Evolutionary conservation across 2,888 invertebrate species (phyloP), one percentile per base, ranked within the genome.

Genomic region (Fragum sueziense): DNA sequence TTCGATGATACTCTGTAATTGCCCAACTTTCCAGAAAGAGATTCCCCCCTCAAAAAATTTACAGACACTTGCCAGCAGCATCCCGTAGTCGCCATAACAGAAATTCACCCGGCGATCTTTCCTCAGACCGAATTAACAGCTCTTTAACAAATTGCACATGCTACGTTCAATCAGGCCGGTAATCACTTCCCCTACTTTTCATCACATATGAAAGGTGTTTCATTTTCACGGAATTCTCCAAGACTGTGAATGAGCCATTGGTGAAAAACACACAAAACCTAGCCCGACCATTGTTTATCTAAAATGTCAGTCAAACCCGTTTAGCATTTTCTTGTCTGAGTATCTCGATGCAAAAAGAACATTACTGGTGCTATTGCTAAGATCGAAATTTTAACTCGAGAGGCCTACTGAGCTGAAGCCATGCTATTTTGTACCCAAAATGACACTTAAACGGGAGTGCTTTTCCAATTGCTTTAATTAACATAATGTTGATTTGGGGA

Each of bases 111-210:
- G 65, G 25, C 17, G 65, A 67, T 76, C 74, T 57, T 41, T 79
- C 79, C 37, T 59, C 74, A 74, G 59, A 47, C 34, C 47, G 69
- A 59, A 79, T 82, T 82, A 82, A 79, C 82, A 82, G 70, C 70
- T 82, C 82, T 71, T 82, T 76, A 82, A 82, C 82, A 82, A 79
- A 82, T 82, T 82, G 74, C 82, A 82, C 79, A 61, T 82, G 82
- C 82, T 82, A 68, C 74, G 74, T 76, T 82, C 82, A 79, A 79
- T 82, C 82, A 76, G 79, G 71, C 47, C 29, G 17, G 74, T 82
- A 82, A 79, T 79, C 76, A 76, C 71, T 81, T 69, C 70, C 71
- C 54, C 61, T 27, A 34, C 47, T 67, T 69, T 67, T 81, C 77
- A 81, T 68, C 69, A 57, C 70, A n/a, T 74, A 65, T 80, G 76